Conservation (phyloP, 2,797 vertebrate species). For the Pangasius djambal region DNA sequence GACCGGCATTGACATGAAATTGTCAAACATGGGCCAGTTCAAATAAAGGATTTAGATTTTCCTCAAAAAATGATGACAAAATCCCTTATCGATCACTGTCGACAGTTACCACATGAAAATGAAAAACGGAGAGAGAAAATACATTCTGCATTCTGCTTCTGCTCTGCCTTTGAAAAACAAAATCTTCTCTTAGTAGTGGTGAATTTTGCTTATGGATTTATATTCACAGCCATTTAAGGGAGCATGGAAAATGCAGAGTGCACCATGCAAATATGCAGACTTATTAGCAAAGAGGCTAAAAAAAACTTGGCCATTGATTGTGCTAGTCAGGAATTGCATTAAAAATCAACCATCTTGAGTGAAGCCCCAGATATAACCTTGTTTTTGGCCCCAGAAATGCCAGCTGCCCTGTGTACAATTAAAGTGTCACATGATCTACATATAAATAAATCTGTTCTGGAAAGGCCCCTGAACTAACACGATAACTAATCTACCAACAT, state of each 20-base stretch:
- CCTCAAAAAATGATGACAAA: not conserved
- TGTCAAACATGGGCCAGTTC: conserved; percentile 4
- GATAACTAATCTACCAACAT: not conserved
- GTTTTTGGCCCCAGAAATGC: not conserved
- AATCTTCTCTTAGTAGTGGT: not conserved
- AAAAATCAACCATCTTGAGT: not conserved
- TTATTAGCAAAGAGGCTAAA: not conserved
- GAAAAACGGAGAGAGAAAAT: not conserved
- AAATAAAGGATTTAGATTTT: conserved; percentile 9
- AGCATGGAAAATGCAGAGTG: not conserved
- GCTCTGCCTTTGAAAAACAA: not conserved
- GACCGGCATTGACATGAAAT: conserved; percentile 12
- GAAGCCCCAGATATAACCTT: not conserved
- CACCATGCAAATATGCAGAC: not conserved
- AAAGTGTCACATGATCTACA: not conserved
- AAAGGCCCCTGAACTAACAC: not conserved
- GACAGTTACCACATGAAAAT: conserved; percentile 7
- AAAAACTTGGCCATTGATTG: not conserved
- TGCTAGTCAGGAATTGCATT: not conserved
- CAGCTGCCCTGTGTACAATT: not conserved
- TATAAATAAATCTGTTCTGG: no score
- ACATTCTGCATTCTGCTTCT: not conserved
- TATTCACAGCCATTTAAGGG: not conserved
- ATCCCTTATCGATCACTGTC: not conserved
- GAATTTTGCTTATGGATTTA: not conserved